phyloP scores from a whole-genome alignment of 2,797 vertebrate species.

The Peromyscus nudipes region DNA sequence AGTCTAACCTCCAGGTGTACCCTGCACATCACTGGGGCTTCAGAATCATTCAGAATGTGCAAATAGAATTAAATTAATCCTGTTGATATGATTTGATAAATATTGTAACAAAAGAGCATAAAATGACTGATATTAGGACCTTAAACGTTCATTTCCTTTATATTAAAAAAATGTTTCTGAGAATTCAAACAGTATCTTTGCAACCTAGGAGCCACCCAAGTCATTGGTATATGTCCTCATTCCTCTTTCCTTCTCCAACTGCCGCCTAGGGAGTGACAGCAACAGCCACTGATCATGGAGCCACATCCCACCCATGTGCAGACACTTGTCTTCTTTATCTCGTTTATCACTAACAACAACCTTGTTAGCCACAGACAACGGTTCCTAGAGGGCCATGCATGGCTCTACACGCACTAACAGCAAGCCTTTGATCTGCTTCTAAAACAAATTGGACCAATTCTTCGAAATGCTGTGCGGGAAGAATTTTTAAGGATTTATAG shows the following conservation, averaged over 20 bases:
- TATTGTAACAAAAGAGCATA: not conserved
- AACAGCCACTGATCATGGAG: conserved; percentile 11
- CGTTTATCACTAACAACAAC: conserved; percentile 58
- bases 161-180: conserved; percentile 40
- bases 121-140: not conserved
- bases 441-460: conserved; percentile 67
- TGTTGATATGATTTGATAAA: conserved; percentile 49
- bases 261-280: not conserved
- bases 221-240: not conserved
- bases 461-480: conserved; percentile 58
- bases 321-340: conserved; percentile 51
- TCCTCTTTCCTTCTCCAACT: not conserved
- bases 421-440: not conserved
- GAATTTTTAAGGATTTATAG: conserved; percentile 45
- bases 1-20: not conserved
- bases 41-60: not conserved
- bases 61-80: conserved; percentile 1
- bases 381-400: not conserved
- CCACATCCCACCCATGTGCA: not conserved
- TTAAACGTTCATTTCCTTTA: conserved; percentile 37
- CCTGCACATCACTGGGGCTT: not conserved
- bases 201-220: conserved; percentile 11
- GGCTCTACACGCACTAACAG: not conserved
- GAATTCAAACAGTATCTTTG: not conserved
- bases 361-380: not conserved